Conservation (phyloP, 1,140 invertebrate genomes). For the Lordiphosa stackelbergi region DNA sequence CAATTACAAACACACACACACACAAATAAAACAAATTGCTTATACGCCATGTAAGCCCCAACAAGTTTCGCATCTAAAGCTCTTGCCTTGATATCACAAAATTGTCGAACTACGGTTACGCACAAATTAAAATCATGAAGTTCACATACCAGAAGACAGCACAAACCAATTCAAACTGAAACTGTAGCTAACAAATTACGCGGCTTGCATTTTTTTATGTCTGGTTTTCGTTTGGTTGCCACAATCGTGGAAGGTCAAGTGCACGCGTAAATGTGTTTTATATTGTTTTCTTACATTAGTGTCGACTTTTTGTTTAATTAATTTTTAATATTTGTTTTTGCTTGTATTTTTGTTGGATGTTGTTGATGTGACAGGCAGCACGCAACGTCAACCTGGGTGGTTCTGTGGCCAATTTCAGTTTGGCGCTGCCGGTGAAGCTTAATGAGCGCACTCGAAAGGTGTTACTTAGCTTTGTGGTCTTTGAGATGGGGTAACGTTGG, state of each 20-base stretch:
- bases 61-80: slow-evolving; percentile 1
- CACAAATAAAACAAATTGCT: slow-evolving; percentile 35
- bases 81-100: slow-evolving; percentile 23
- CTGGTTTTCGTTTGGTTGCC: too few species aligned
- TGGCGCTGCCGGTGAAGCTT: slow-evolving; percentile 1
- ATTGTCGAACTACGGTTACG: slow-evolving; percentile 17
- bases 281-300: slow-evolving; percentile 50
- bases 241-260: slow-evolving; percentile 35
- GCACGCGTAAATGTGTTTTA: slow-evolving; percentile 47
- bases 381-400: slow-evolving; percentile 31
- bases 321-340: slow-evolving; percentile 44
- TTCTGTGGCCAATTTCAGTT: slow-evolving; percentile 23
- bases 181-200: slow-evolving; percentile 41
- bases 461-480: too few species aligned
- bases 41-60: slow-evolving; percentile 37
- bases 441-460: slow-evolving; percentile 3
- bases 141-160: slow-evolving; percentile 18
- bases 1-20: slow-evolving; percentile 31
- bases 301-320: slow-evolving; percentile 48
- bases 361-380: slow-evolving; percentile 45
- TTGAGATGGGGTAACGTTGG: too few species aligned
- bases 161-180: slow-evolving; percentile 15
- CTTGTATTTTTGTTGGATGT: slow-evolving; percentile 8
- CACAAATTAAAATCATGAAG: slow-evolving; percentile 42
- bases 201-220: slow-evolving; percentile 15